These are phyloP conservation scores for Ditylenchus weischeri DNA, from an alignment of 2,888 invertebrate genomes.

Conservation along the genomic window DNA sequence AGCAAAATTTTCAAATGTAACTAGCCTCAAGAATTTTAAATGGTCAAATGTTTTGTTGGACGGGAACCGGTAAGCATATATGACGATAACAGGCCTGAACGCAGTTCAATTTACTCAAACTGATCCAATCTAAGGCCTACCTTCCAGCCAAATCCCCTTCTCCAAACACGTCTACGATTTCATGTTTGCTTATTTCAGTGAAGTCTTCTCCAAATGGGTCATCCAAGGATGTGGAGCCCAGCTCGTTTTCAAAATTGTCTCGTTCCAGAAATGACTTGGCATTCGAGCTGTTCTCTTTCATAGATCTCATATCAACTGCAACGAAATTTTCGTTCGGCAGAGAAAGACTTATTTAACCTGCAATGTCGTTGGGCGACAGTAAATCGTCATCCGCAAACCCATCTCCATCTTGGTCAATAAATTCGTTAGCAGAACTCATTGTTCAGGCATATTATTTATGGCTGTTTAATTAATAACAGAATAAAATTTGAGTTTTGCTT, in stretches of 20 bases:
- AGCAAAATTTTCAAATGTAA: slow-evolving; percentile 18
- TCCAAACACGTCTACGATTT: slow-evolving; percentile 78
- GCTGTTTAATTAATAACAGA: too few species aligned
- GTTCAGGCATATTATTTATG: too few species aligned
- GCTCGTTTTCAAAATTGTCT: slow-evolving; percentile 45
- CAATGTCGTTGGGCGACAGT: slow-evolving; percentile 45
- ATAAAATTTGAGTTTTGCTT: too few species aligned
- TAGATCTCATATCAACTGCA: slow-evolving; percentile 3
- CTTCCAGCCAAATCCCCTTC: slow-evolving; percentile 57
- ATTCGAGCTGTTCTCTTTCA: not conserved
- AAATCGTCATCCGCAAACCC: slow-evolving; percentile 57
- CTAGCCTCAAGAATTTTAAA: slow-evolving; percentile 70
- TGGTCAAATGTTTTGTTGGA: slow-evolving; percentile 76
- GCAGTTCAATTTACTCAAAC: not conserved
- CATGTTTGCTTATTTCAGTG: slow-evolving; percentile 71
- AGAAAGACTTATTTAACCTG: slow-evolving; percentile 24
- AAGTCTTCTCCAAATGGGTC: slow-evolving; percentile 49
- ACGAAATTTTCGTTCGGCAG: not conserved
- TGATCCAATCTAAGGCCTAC: slow-evolving; percentile 23
- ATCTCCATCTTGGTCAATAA: slow-evolving; percentile 30
- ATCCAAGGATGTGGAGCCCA: slow-evolving; percentile 36
- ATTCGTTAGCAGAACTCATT: not conserved
- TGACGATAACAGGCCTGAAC: slow-evolving; percentile 81
- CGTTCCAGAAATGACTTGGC: slow-evolving; percentile 34
- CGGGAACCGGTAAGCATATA: slow-evolving; percentile 86